These are phyloP conservation scores for Grapholita molesta DNA, from an alignment of 1,140 invertebrate species.

Conservation along the genomic window DNA sequence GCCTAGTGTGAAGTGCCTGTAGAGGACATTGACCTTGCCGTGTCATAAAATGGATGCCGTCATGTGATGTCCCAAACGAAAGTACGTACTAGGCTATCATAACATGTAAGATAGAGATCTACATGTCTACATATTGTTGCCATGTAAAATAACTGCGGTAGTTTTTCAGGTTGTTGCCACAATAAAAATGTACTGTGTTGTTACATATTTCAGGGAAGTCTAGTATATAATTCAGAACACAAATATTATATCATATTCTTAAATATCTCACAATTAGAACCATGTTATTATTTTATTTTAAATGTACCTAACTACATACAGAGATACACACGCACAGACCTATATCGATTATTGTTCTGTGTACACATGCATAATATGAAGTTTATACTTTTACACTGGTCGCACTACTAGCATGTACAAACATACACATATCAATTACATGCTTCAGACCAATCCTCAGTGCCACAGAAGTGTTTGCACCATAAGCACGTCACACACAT, in stretches of 20 bases:
- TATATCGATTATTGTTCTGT: too few species aligned
- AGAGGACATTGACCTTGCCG: background rate
- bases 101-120: constrained; percentile 18
- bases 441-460: background rate
- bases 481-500: constrained; percentile 24
- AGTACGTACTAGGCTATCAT: constrained; percentile 50
- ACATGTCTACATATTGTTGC: constrained; percentile 4
- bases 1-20: background rate
- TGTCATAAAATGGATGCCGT: constrained; percentile 24
- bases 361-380: too few species aligned
- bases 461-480: background rate
- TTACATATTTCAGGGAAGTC: too few species aligned
- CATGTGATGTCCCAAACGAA: constrained; percentile 52
- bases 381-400: background rate
- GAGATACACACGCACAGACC: too few species aligned
- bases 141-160: too few species aligned
- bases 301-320: too few species aligned
- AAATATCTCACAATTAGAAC: too few species aligned
- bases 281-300: too few species aligned
- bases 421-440: constrained; percentile 19
- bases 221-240: too few species aligned
- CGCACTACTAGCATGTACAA: background rate
- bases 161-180: too few species aligned
- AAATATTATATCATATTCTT: too few species aligned
- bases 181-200: too few species aligned